phyloP scores from a whole-genome alignment of 2,797 vertebrate genomes.

The Falco columbarius region DNA sequence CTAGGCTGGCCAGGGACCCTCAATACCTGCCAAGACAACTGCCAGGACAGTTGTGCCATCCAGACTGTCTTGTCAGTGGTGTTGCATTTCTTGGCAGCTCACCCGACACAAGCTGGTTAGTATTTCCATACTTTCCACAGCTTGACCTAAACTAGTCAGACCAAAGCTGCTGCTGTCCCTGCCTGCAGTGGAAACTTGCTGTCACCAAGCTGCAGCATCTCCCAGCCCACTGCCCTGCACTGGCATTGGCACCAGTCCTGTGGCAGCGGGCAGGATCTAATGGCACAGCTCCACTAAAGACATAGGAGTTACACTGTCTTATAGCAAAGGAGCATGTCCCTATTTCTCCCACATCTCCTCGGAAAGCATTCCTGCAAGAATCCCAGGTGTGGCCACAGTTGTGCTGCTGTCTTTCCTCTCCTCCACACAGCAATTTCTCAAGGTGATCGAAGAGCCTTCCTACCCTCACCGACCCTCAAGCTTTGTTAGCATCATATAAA shows the following conservation, averaged over 20 bases:
- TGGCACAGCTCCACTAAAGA: background rate
- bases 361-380: background rate
- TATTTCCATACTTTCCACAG: background rate
- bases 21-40: background rate
- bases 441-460: background rate
- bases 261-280: background rate
- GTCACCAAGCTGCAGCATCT: background rate
- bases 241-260: fast-evolving
- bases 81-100: background rate
- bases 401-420: background rate
- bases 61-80: background rate
- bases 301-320: fast-evolving
- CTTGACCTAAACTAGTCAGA: background rate
- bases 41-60: background rate
- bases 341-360: background rate
- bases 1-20: background rate
- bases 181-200: background rate
- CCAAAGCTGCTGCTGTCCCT: background rate
- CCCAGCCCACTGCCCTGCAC: background rate
- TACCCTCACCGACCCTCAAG: background rate
- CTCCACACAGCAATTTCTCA: background rate
- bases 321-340: background rate
- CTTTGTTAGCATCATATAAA: slow-evolving; percentile 31
- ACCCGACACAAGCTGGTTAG: background rate
- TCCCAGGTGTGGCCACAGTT: background rate